phyloP scores from a whole-genome alignment of 2,888 invertebrate species.

The Chorisops tibialis region DNA sequence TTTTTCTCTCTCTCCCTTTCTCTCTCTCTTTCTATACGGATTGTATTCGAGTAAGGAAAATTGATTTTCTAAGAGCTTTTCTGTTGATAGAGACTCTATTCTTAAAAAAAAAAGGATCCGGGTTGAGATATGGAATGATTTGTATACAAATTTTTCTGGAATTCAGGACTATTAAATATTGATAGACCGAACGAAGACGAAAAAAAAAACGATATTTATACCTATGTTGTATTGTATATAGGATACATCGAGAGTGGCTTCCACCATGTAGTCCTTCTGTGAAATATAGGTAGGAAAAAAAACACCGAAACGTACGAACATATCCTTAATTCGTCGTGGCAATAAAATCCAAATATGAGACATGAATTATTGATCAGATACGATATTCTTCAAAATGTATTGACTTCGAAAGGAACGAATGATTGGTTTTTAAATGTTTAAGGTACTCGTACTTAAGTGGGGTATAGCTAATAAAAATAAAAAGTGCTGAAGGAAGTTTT shows the following conservation, averaged over 20 bases:
- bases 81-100: slow-evolving; percentile 10
- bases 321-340: slow-evolving; percentile 23
- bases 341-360: slow-evolving; percentile 24
- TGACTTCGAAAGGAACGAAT: not conserved
- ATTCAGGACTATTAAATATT: slow-evolving; percentile 31
- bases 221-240: not conserved
- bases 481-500: no score
- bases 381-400: slow-evolving; percentile 10
- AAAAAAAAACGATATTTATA: not conserved
- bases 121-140: slow-evolving; percentile 5
- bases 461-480: no score
- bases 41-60: slow-evolving; percentile 23
- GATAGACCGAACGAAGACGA: slow-evolving; percentile 17
- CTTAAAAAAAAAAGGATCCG: not conserved
- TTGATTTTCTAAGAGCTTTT: slow-evolving; percentile 24
- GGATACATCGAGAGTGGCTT: not conserved
- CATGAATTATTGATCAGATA: slow-evolving; percentile 25
- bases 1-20: no score
- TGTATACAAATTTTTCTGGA: slow-evolving; percentile 30
- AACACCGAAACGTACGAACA: slow-evolving; percentile 7
- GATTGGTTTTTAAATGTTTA: no score
- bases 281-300: not conserved
- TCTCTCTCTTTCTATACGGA: no score
- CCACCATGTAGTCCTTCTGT: not conserved
- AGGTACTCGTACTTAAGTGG: no score